Conservation (phyloP, 1,140 invertebrate genomes). For the Caerostris extrusa region DNA sequence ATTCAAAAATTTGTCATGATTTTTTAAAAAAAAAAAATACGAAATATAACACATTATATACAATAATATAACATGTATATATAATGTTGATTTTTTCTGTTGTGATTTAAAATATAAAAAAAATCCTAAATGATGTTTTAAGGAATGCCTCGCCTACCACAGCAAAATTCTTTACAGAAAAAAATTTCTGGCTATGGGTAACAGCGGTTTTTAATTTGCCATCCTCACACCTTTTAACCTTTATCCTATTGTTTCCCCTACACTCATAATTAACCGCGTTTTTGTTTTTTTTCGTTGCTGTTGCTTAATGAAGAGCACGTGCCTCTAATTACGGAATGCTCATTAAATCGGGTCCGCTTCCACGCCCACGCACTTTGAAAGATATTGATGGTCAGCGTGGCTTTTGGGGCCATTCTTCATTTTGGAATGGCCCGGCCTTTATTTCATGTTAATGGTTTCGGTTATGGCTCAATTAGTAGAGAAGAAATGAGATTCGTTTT, state of each 20-base stretch:
- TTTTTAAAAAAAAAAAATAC: too few species aligned
- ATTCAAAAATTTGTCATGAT: too few species aligned
- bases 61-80: too few species aligned
- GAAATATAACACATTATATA: too few species aligned
- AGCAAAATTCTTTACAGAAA: neutral
- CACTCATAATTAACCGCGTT: neutral
- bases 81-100: too few species aligned
- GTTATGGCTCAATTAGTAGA: too few species aligned
- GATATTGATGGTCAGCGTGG: neutral
- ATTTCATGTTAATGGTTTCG: too few species aligned
- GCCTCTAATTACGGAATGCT: neutral
- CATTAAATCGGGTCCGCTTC: slow-evolving; percentile 22
- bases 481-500: too few species aligned
- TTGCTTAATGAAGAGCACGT: neutral
- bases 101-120: too few species aligned
- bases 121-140: too few species aligned
- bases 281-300: neutral
- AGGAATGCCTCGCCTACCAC: too few species aligned
- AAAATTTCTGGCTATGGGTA: neutral
- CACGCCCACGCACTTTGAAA: slow-evolving; percentile 4
- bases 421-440: too few species aligned
- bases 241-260: neutral
- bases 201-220: neutral
- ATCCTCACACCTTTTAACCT: slow-evolving; percentile 23
- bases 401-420: neutral